Evolutionary conservation across 2,888 invertebrate genomes (phyloP).

Genomic region (Drosophila cracens): DNA sequence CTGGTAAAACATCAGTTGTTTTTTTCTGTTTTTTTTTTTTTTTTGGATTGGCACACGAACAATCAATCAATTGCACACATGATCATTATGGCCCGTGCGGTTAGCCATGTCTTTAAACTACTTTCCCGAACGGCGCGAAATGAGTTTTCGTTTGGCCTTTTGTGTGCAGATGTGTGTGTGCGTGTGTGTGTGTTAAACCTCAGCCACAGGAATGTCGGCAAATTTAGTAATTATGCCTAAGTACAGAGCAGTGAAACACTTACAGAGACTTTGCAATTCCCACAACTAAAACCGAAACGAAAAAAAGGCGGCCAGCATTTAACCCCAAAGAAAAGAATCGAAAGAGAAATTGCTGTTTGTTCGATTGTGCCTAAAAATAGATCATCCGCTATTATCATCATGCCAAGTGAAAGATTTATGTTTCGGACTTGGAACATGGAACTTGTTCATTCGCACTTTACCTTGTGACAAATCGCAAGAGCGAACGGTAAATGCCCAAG

Average conservation of each 20-base stretch:
- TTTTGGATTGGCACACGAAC: conserved; percentile 58
- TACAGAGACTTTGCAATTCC: conserved; percentile 38
- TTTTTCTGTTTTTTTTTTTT: not conserved
- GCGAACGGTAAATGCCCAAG: conserved; percentile 29
- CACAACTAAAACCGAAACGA: conserved; percentile 38
- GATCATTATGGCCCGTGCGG: conserved; percentile 44
- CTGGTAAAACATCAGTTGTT: conserved; percentile 31
- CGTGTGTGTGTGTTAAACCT: conserved; percentile 2
- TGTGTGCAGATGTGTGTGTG: conserved; percentile 23
- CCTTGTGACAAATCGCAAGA: conserved; percentile 44
- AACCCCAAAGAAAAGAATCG: conserved; percentile 32
- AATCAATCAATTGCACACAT: conserved; percentile 63
- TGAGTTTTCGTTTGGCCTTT: conserved; percentile 37
- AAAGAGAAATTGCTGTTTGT: conserved; percentile 19
- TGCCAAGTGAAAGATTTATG: conserved; percentile 44
- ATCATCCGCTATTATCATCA: conserved; percentile 45
- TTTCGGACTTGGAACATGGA: conserved; percentile 12
- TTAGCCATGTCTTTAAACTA: conserved; percentile 61
- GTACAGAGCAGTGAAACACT: conserved; percentile 33
- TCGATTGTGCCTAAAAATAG: conserved; percentile 55
- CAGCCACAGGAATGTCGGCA: conserved; percentile 64
- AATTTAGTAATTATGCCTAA: conserved; percentile 48
- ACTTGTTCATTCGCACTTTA: conserved; percentile 49
- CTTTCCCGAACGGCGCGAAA: conserved; percentile 50
- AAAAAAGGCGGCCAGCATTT: conserved; percentile 45